Evolutionary conservation across 2,888 invertebrate species (phyloP).

Genomic region (Tipula confusa): DNA sequence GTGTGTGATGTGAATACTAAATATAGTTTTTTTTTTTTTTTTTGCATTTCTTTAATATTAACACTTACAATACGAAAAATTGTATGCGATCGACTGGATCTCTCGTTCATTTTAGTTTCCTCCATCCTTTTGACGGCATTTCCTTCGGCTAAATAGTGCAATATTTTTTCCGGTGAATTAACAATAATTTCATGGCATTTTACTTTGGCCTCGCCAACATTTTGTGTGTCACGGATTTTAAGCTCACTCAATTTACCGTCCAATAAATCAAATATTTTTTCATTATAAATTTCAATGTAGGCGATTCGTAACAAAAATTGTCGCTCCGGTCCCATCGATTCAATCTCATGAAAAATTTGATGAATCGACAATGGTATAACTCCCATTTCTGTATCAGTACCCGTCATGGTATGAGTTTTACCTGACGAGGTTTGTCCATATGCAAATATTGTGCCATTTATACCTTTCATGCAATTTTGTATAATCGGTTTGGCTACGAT

Average conservation of each 20-base stretch:
- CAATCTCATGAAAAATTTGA: conserved; percentile 65
- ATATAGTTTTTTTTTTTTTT: not conserved
- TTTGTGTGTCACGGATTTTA: conserved; percentile 60
- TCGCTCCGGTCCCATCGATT: conserved; percentile 55
- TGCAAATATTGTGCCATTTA: conserved; percentile 85
- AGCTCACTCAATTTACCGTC: conserved; percentile 57
- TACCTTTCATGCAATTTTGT: conserved; percentile 64
- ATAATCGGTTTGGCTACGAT: conserved; percentile 68
- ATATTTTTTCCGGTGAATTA: conserved; percentile 58
- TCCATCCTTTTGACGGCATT: conserved; percentile 68
- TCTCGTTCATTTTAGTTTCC: conserved; percentile 82
- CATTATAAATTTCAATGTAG: conserved; percentile 86
- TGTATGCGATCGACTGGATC: conserved; percentile 83
- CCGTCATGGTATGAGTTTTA: conserved; percentile 81
- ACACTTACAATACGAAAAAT: conserved; percentile 78
- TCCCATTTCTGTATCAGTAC: conserved; percentile 63
- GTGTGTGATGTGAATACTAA: not conserved
- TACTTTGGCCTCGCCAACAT: conserved; percentile 58
- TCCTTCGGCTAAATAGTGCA: conserved; percentile 58
- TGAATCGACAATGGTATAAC: conserved; percentile 69
- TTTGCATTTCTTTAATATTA: not conserved
- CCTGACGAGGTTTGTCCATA: conserved; percentile 91
- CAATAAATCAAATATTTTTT: conserved; percentile 73
- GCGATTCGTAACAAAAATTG: conserved; percentile 76
- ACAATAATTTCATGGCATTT: conserved; percentile 63